Evolutionary conservation across 2,888 invertebrate genomes (phyloP).

Genomic region (Eremobia ochroleuca): DNA sequence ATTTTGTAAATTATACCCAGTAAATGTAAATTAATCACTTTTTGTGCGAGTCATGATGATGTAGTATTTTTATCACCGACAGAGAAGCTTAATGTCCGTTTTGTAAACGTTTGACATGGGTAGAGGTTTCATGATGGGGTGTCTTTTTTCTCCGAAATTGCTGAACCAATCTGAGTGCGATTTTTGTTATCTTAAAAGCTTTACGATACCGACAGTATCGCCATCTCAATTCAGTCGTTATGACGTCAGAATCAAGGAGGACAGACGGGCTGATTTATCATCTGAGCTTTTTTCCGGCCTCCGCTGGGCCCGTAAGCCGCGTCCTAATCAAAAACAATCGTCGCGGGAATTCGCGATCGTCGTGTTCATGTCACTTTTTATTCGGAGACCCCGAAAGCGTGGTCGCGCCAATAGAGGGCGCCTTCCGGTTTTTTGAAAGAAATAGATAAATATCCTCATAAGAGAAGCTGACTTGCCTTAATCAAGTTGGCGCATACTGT

Average conservation of each 20-base stretch:
- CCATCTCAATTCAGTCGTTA: background rate
- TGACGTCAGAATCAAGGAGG: background rate
- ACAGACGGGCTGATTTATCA: background rate
- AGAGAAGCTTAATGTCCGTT: slow-evolving; percentile 3
- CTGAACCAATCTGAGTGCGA: background rate
- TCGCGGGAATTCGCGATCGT: too few relatives aligned
- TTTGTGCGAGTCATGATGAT: slow-evolving; percentile 12
- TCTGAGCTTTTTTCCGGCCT: background rate
- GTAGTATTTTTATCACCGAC: slow-evolving; percentile 20
- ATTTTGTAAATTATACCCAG: slow-evolving; percentile 4
- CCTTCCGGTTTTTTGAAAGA: background rate
- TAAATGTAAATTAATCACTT: slow-evolving; percentile 19
- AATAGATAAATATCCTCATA: too few relatives aligned
- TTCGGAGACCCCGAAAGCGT: background rate
- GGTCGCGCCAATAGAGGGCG: background rate
- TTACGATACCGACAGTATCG: background rate
- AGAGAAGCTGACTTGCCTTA: background rate
- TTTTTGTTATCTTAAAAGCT: slow-evolving; percentile 9
- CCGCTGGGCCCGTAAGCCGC: too few relatives aligned
- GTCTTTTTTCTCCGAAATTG: slow-evolving; percentile 32
- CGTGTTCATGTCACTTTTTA: background rate
- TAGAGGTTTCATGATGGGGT: background rate
- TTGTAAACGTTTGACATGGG: slow-evolving; percentile 25
- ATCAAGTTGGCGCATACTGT: background rate
- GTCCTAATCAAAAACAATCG: background rate